These are phyloP conservation scores for Pseudocheirus occidentalis DNA, from an alignment of 2,797 vertebrate species.

Conservation along the genomic window DNA sequence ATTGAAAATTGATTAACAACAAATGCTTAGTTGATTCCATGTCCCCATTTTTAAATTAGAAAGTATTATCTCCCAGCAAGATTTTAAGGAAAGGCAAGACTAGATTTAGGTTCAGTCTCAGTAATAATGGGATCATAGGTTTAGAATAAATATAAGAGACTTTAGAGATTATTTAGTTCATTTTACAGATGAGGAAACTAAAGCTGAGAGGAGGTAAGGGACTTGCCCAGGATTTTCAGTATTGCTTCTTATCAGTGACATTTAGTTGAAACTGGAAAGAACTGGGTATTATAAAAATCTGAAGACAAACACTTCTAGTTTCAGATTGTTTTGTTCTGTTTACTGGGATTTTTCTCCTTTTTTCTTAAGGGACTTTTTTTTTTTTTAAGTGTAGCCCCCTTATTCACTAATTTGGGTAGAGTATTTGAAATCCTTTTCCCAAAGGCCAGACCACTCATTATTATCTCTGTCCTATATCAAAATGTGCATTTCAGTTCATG, in stretches of 20 bases:
- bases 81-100: conserved; percentile 49
- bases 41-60: conserved; percentile 48
- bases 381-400: neutral
- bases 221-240: neutral
- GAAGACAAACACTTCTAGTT: neutral
- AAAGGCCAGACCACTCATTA: conserved; percentile 50
- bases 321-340: conserved; percentile 34
- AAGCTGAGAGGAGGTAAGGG: neutral
- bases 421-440: conserved; percentile 31
- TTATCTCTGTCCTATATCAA: neutral
- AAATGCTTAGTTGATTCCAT: conserved; percentile 19
- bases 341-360: conserved; percentile 7
- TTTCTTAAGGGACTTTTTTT: conserved; percentile 35
- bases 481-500: conserved; percentile 34
- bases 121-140: neutral
- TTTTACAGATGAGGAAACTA: neutral
- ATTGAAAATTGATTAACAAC: conserved; percentile 30
- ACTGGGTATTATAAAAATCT: neutral
- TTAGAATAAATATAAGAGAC: neutral
- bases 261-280: conserved; percentile 12
- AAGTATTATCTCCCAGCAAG: conserved; percentile 37
- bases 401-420: conserved; percentile 10
- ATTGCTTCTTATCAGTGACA: conserved; percentile 26
- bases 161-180: neutral
- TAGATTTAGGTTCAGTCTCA: conserved; percentile 49